Conservation (phyloP, 2,888 invertebrate genomes). For the Nomada fabriciana region DNA sequence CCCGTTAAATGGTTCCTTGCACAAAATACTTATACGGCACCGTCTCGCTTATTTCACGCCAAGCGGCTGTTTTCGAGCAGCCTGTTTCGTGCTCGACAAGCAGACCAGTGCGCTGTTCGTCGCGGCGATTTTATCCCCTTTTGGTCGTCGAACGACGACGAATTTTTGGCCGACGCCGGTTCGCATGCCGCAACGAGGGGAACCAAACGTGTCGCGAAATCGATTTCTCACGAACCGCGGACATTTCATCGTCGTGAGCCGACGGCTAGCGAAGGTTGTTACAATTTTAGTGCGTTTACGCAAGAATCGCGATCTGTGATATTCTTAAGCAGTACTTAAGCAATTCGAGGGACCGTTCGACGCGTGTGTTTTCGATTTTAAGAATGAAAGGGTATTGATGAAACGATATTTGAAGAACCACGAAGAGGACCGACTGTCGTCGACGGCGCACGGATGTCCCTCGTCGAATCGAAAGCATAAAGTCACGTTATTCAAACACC, state of each 20-base stretch:
- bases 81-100: neutral
- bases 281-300: conserved; percentile 68
- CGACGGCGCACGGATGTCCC: conserved; percentile 44
- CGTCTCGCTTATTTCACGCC: neutral
- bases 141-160: conserved; percentile 26
- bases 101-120: conserved; percentile 28
- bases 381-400: neutral
- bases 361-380: conserved; percentile 8
- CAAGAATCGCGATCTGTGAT: conserved; percentile 81
- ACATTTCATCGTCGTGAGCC: conserved; percentile 54
- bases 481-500: conserved; percentile 73
- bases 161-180: neutral
- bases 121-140: conserved; percentile 20
- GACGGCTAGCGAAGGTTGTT: conserved; percentile 66
- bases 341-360: conserved; percentile 44
- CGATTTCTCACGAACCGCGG: conserved; percentile 33
- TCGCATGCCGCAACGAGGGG: neutral
- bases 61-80: neutral
- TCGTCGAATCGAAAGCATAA: conserved; percentile 74
- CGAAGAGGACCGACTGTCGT: conserved; percentile 4
- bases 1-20: conserved; percentile 9
- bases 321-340: conserved; percentile 80
- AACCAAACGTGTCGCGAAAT: conserved; percentile 29
- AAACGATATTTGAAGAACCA: neutral
- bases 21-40: conserved; percentile 11